Conservation (phyloP, 2,797 vertebrate species). For the Scolopax bukidnonensis region DNA sequence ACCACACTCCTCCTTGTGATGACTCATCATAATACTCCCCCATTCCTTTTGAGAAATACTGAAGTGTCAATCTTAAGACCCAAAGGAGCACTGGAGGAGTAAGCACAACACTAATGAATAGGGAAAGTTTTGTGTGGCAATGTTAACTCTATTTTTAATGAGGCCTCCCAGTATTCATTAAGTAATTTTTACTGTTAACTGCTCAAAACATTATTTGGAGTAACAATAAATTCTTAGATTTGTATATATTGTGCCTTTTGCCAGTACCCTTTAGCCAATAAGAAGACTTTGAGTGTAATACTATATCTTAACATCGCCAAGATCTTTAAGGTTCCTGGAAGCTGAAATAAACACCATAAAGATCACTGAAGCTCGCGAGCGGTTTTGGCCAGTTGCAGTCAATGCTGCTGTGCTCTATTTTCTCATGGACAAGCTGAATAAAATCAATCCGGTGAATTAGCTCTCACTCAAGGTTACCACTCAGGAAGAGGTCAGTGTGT, state of each 20-base stretch:
- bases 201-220: neutral
- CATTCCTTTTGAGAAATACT: neutral
- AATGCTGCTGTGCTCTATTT: conserved; percentile 83
- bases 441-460: conserved; percentile 89
- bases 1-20: neutral
- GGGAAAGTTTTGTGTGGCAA: neutral
- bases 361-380: conserved; percentile 86
- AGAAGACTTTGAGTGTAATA: neutral
- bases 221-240: neutral
- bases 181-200: neutral
- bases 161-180: neutral
- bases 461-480: conserved; percentile 81
- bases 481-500: conserved; percentile 28
- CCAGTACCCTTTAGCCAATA: neutral
- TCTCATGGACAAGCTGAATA: conserved; percentile 87
- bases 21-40: neutral
- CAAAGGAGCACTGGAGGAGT: neutral
- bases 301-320: neutral
- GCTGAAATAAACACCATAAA: conserved; percentile 87
- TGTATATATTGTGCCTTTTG: neutral
- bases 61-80: neutral
- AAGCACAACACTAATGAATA: neutral
- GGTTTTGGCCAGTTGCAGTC: conserved; percentile 82
- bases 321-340: conserved; percentile 78
- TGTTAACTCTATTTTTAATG: neutral